Evolutionary conservation across 2,888 invertebrate species (phyloP), one percentile per base, ranked within the genome.

Genomic region (Koerneria pararmatus): DNA sequence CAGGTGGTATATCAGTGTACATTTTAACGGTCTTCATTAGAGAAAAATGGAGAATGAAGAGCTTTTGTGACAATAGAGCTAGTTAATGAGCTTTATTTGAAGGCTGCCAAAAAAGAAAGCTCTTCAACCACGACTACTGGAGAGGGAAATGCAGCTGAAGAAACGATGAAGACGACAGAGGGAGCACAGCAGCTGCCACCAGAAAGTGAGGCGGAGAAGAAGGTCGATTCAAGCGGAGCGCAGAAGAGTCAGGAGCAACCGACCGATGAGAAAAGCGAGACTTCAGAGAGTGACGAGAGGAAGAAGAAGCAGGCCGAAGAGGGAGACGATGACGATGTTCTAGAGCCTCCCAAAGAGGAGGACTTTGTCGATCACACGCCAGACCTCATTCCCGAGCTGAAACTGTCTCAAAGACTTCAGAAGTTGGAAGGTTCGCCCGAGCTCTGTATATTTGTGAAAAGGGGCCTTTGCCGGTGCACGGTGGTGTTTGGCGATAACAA

Each of bases 341-440:
- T 53, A 22, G 32, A 29, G 8, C 49, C 34, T 22, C 56, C 58
- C 27, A 66, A 57, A 29, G 54, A 69, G 51, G 71, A 61, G 31
- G 68, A 62, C 64, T 61, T 65, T 49, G 69, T 70, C 22, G 69
- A 56, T 27, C 63, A 60, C 35, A 62, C 65, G 5, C 71, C 49
- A 6, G 35, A 31, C 1, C 71, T n/a, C 70, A 74, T 57, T 69
- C 72, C 73, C 64, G 72, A 66, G 71, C 67, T 22, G 71, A 71
- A 53, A 56, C 49, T 49, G 69, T 71, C 61, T 66, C 64, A 57
- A 31, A 59, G 49, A 67, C 69, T 59, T 41, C 19, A n/a, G 57
- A 3, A 29, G 19, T 51, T 41, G 41, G 53, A 67, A 35, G 54
- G 64, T 56, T 41, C 37, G 56, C 31, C 37, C 46, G 57, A 5